Evolutionary conservation across 1,140 invertebrate species (phyloP).

Genomic region (Penaeus japonicus): DNA sequence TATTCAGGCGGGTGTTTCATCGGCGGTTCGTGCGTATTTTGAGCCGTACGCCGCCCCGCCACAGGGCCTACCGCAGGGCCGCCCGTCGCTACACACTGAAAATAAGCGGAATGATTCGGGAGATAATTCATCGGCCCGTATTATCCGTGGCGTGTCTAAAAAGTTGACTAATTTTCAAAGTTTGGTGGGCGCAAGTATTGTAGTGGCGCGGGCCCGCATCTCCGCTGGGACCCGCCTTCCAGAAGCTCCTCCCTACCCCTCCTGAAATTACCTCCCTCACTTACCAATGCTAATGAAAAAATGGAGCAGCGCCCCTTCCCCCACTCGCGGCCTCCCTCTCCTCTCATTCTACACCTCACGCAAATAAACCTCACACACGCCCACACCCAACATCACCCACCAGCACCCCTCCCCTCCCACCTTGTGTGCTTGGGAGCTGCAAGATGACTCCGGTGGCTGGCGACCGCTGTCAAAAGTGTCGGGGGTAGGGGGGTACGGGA

Average conservation of each 20-base stretch:
- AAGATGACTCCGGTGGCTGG: too few relatives aligned
- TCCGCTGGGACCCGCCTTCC: not conserved
- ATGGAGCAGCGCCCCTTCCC: slow-evolving; percentile 6
- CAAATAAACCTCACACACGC: too few relatives aligned
- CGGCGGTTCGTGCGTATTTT: not conserved
- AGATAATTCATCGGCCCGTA: slow-evolving; percentile 41
- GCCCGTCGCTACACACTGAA: slow-evolving; percentile 23
- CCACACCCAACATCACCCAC: too few relatives aligned
- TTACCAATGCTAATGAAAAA: slow-evolving; percentile 49
- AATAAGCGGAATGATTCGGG: slow-evolving; percentile 36
- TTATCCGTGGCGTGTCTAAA: slow-evolving; percentile 49
- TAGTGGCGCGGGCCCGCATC: not conserved
- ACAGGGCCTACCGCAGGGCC: not conserved
- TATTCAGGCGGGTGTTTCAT: not conserved
- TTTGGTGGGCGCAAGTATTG: slow-evolving; percentile 38
- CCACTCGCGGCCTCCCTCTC: not conserved
- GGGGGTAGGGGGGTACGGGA: too few relatives aligned
- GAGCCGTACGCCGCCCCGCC: not conserved
- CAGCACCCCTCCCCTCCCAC: too few relatives aligned
- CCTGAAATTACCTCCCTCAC: slow-evolving; percentile 27
- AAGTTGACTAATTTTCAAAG: slow-evolving; percentile 51
- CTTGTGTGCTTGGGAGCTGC: too few relatives aligned
- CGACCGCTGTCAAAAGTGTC: too few relatives aligned
- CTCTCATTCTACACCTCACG: not conserved
- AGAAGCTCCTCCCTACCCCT: not conserved